Base-by-base conservation (phyloP, 1,140 invertebrate species). In the Melitaea cinxia region DNA sequence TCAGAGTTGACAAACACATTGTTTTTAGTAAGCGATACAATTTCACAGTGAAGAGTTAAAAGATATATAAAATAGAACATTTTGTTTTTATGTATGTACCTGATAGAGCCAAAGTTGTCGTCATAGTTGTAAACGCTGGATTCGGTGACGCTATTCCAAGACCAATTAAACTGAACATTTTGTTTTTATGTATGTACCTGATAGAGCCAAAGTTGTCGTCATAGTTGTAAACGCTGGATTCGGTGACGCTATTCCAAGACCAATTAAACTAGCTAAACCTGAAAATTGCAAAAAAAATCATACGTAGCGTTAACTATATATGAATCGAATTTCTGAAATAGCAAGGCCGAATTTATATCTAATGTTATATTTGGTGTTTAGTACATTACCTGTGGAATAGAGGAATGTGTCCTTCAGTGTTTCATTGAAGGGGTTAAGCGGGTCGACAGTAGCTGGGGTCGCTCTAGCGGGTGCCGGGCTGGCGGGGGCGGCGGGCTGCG, bases 151-250 rank as follows among this genome's bases (percentile, higher is more conserved):
- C 92, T 26, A 94, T 92, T 42, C 96, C 97, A 1, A 98, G 88
- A 26, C 93, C 94, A 47, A 95, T 89, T 57, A 96, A 78, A 56
- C 90, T 91, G 12, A 94, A 93, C 72, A 96, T 72, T 28, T 28
- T 28, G 3, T 28, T 28, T 28, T 28, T 28, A 28, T 7, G 7
- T 28, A 28, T 28, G n/a, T 80, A 81, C 95, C 95, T 71, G 96
- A 92, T 52, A 98, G 85, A 45, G 95, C 95, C 77, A 98, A 94
- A 7, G 96, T 97, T 1, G 96, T 96, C 17, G 96, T 94, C 96
- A 97, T 98, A 7, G 95, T 94, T 0, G 96, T 96, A 78, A 98
- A 97, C 17, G 95, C 93, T 7, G 94, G 91, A 86, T 96, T 97
- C 2, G 97, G 97, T 33, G 96, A 95, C 0, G 92, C 92, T 26